Conservation (phyloP, 2,797 vertebrate species). For the Smutsia temminckii region DNA sequence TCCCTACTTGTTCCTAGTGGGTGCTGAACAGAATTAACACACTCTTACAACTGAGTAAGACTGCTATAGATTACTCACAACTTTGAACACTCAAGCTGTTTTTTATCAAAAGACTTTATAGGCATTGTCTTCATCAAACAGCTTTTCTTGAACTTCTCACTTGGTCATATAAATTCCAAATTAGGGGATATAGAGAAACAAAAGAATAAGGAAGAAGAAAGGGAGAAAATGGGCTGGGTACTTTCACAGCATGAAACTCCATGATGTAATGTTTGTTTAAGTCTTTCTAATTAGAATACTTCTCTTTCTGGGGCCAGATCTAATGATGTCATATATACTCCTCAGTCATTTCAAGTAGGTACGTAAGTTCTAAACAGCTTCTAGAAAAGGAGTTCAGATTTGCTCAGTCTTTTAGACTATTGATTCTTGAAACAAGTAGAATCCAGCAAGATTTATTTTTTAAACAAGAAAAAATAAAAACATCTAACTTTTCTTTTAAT, state of each 20-base stretch:
- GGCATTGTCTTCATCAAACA: background rate
- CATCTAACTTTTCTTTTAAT: background rate
- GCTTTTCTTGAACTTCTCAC: background rate
- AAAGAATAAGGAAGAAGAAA: background rate
- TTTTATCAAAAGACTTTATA: background rate
- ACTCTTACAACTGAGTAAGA: background rate
- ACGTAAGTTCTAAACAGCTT: background rate
- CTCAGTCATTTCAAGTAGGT: background rate
- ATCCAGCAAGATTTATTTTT: background rate
- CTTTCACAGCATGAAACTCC: background rate
- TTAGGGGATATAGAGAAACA: background rate
- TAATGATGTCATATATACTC: background rate
- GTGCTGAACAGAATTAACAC: background rate
- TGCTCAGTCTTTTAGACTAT: background rate
- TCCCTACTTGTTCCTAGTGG: fast-evolving
- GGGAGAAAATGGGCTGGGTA: background rate
- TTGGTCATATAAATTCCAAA: background rate
- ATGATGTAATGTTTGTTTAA: background rate
- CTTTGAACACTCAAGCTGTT: background rate
- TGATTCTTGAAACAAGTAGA: background rate
- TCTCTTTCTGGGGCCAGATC: background rate
- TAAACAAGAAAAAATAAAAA: background rate
- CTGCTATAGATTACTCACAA: background rate
- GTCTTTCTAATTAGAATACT: background rate
- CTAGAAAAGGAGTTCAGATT: background rate